Evolutionary conservation across 1,140 invertebrate genomes (phyloP).

Genomic region (Stegodyphus mimosarum): DNA sequence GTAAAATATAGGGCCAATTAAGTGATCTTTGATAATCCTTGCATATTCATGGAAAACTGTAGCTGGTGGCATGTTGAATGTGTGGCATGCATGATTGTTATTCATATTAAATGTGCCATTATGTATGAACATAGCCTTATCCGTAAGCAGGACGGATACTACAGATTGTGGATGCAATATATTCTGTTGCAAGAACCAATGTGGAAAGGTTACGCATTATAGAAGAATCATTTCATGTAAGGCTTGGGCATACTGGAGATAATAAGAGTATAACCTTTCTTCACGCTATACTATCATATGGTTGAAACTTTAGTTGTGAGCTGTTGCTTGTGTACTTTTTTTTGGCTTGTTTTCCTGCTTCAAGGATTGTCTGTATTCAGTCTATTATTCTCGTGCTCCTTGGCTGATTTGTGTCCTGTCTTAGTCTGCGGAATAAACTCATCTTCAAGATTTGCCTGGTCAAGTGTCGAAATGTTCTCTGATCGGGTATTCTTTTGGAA

Average conservation of each 20-base stretch:
- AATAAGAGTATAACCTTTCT: neutral
- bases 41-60: too few relatives aligned
- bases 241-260: neutral
- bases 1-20: too few relatives aligned
- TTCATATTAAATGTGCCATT: neutral
- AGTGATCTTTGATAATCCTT: too few relatives aligned
- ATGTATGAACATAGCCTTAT: neutral
- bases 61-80: neutral
- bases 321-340: neutral
- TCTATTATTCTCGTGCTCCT: neutral
- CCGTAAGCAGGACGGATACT: neutral
- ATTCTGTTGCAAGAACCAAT: neutral
- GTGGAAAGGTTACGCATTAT: neutral
- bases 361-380: neutral
- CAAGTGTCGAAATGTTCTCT: neutral
- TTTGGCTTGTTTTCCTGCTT: neutral
- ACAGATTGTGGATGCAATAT: neutral
- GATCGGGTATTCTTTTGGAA: neutral
- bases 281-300: neutral
- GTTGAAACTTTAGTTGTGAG: neutral
- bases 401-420: neutral
- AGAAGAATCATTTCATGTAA: neutral
- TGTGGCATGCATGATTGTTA: neutral
- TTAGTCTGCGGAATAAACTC: neutral
- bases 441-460: neutral